Conservation (phyloP, 2,113 vertebrate species). For the Procavia capensis region DNA sequence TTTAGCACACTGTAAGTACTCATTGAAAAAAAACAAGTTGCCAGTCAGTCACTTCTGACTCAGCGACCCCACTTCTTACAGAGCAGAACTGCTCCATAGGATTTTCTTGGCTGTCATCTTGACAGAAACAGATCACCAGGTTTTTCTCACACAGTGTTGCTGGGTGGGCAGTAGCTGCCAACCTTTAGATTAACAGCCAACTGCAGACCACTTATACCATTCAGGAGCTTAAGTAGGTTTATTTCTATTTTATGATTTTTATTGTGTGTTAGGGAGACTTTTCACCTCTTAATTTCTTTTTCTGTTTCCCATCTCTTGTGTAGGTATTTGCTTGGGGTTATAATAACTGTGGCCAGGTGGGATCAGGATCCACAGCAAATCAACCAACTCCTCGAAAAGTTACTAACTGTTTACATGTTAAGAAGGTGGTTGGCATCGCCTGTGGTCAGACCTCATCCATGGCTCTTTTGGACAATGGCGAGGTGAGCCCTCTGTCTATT, state of each 20-base stretch:
- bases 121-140: background rate
- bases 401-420: constrained; percentile 93
- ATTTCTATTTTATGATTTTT: background rate
- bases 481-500: constrained; percentile 87
- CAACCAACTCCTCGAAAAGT: constrained; percentile 95
- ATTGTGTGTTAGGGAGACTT: background rate
- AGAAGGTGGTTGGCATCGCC: constrained; percentile 91
- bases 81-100: background rate
- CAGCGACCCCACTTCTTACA: background rate
- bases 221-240: background rate
- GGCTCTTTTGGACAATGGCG: constrained; percentile 95
- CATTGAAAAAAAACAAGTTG: background rate
- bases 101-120: background rate
- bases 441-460: constrained; percentile 97
- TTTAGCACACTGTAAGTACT: background rate
- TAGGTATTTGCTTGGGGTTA: constrained; percentile 98
- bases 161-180: background rate
- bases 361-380: constrained; percentile 97
- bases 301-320: background rate
- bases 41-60: background rate
- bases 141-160: background rate
- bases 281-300: background rate
- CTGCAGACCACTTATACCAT: background rate
- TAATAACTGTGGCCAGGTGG: constrained; percentile 98
- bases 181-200: background rate